Evolutionary conservation across 2,888 invertebrate genomes (phyloP), one percentile per base, ranked within the genome.

Genomic region (Nephrotoma appendiculata): DNA sequence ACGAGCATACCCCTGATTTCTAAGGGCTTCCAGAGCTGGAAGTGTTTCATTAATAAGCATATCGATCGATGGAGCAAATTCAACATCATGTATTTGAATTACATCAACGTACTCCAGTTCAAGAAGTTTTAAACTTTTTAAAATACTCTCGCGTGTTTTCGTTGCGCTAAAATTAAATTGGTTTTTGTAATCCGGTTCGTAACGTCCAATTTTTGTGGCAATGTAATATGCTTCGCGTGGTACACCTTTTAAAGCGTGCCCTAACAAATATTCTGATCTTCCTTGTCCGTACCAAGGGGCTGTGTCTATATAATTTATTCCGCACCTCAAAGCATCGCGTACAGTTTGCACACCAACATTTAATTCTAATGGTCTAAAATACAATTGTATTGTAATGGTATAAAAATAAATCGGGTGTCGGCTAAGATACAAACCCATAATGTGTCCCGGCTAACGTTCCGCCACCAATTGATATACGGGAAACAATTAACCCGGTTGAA

Each of bases 201-300:
- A 98, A 42, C 98, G 94, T 5, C 97, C 97, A 5, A 97, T 96
- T 93, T 99, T 99, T 43, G 98, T 98, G n/a, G 95, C 97, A 86
- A 99, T 93, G 90, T 96, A 98, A 91, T 95, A 99, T 0, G 96
- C 93, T 87, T 95, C 90, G 52, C 99, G 93, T 0, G 98, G 98
- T 87, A 98, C 93, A 86, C 93, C 94, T 89, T 94, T 93, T 2
- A 98, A 92, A 0, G 97, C 97, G 93, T 96, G 95, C 88, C 98
- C 98, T 41, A 98, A 92, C 11, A 96, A 93, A 88, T 93, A 93
- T 91, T 98, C 98, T 0, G 98, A 96, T 87, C 93, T 93, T 0
- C 98, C 97, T 90, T 97, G 95, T 0, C 98, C 98, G 90, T 98
- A 98, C 95, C 95, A 98, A 0, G 98, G 98, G 0, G 96, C 96